Base-by-base conservation (phyloP, 2,113 vertebrate species). In the Symphodus melops region DNA sequence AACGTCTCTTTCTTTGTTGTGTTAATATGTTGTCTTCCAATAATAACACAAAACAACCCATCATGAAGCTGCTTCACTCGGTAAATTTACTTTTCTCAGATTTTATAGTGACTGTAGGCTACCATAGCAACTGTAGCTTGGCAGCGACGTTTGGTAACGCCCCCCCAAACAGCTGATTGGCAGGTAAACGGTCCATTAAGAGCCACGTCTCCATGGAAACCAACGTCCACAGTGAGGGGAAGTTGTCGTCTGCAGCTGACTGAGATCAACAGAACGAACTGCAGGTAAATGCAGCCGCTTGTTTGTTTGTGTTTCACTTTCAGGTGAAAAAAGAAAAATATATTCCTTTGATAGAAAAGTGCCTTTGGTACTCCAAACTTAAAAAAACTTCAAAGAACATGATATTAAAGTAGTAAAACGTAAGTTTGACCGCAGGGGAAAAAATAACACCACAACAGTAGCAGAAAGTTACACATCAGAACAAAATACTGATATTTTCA, bases 181-280 rank as follows among this genome's bases (percentile, higher is more conserved):
- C 54, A 46, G 65, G 14, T 49, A 23, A 82, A 55, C 55, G 65
- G 60, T 9, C n/a, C 56, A 28, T 28, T 28, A 39, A 44, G 52
- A 23, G 36, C 13, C 11, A 9, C 2, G 1, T 88, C 68, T 68
- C 86, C 82, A 76, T 77, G 81, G 89, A 53, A 86, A 92, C 88
- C 56, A 41, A 23, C 41, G 48, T 64, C 81, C 89, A 91, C 90
- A 90, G 70, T 62, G 54, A 52, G 69, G 55, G 11, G 11, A 63
- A 42, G 52, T 21, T 66, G 73, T 70, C 44, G 42, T 57, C 71
- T 72, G 81, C 79, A 80, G 82, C 66, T 71, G 77, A 55, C 72
- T 53, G 62, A 7, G 53, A 61, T 25, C 56, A 52, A 58, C 67
- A 62, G 13, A 51, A 41, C 6, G 52, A 49, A 44, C 41, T 62